Evolutionary conservation across 1,140 invertebrate genomes (phyloP).

Genomic region (Caenorhabditis inopinata): DNA sequence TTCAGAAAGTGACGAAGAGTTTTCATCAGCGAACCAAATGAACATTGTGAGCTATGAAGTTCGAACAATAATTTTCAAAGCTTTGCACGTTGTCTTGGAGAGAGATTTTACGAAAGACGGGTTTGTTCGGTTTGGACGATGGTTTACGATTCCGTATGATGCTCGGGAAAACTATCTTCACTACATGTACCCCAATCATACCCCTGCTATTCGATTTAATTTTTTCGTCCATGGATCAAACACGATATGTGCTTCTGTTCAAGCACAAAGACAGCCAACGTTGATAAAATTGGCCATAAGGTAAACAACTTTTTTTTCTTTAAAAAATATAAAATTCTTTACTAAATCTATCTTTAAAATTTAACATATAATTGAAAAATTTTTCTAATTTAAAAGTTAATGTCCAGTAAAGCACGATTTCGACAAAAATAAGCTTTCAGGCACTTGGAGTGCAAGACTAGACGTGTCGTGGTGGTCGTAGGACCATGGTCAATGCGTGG

Average conservation of each 20-base stretch:
- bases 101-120: constrained; percentile 36
- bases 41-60: constrained; percentile 25
- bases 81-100: constrained; percentile 42
- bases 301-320: too few relatives aligned
- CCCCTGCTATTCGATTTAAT: constrained; percentile 38
- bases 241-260: constrained; percentile 36
- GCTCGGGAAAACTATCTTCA: constrained; percentile 31
- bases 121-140: constrained; percentile 45
- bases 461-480: background rate
- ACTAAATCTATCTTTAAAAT: too few relatives aligned
- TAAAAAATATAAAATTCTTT: too few relatives aligned
- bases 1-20: constrained; percentile 14
- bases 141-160: constrained; percentile 41
- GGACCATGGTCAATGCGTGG: constrained; percentile 36
- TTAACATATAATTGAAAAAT: background rate
- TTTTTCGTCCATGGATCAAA: constrained; percentile 49
- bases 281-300: constrained; percentile 20
- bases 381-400: too few relatives aligned
- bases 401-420: too few relatives aligned
- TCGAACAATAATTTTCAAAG: constrained; percentile 41
- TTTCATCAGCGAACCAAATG: constrained; percentile 29
- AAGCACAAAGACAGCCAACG: constrained; percentile 44
- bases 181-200: background rate
- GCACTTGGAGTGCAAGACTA: constrained; percentile 14
- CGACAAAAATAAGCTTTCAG: constrained; percentile 7